Evolutionary conservation across 2,888 invertebrate genomes (phyloP).

Genomic region (Andricus quercusramuli): DNA sequence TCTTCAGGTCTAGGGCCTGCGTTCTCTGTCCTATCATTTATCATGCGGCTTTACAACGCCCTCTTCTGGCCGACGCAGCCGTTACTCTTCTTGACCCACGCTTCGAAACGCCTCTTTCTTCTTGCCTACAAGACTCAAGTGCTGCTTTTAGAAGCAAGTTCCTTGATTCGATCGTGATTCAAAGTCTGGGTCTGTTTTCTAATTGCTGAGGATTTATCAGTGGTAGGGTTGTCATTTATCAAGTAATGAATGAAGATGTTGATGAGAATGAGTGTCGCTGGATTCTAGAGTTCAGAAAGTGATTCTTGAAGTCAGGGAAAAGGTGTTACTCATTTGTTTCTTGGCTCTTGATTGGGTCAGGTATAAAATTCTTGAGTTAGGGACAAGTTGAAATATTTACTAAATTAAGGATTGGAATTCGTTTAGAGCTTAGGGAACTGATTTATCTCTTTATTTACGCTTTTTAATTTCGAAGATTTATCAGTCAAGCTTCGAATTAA

Average conservation of each 20-base stretch:
- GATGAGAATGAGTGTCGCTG: not conserved
- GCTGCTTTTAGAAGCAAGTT: slow-evolving; percentile 7
- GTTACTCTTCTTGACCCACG: slow-evolving; percentile 35
- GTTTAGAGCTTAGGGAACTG: too few relatives aligned
- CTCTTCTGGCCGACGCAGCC: slow-evolving; percentile 42
- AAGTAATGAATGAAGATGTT: slow-evolving; percentile 12
- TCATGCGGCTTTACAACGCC: slow-evolving; percentile 63
- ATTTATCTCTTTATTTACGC: too few relatives aligned
- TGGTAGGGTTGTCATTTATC: not conserved
- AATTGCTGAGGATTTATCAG: not conserved
- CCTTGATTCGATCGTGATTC: not conserved
- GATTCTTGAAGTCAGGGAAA: not conserved
- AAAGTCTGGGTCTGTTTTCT: not conserved
- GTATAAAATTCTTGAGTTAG: not conserved
- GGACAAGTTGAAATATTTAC: not conserved
- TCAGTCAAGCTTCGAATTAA: too few relatives aligned
- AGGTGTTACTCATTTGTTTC: not conserved
- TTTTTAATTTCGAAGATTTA: too few relatives aligned
- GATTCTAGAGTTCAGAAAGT: not conserved
- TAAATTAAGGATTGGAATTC: not conserved
- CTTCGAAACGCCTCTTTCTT: slow-evolving; percentile 48
- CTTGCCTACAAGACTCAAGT: slow-evolving; percentile 28
- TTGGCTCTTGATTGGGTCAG: not conserved
- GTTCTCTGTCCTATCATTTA: slow-evolving; percentile 72
- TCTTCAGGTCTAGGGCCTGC: slow-evolving; percentile 71